A percentile compares a stretch with the other conserved stretches of the same genome.
Evolutionary conservation across 2,797 vertebrate species (phyloP).

Genomic region (Poeciliopsis presidionis): DNA sequence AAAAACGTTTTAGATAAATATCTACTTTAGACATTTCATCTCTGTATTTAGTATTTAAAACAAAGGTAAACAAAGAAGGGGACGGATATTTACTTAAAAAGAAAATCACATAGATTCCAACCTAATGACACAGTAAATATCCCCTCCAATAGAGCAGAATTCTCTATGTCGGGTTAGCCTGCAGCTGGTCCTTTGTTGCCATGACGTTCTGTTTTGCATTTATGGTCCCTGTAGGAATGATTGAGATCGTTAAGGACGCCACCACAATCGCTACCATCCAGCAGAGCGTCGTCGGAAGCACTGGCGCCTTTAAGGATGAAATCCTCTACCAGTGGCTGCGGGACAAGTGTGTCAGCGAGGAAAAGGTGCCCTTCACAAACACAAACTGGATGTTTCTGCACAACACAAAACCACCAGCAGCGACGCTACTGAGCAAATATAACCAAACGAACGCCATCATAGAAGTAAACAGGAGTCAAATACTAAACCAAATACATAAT

Average conservation of each 20-base stretch:
- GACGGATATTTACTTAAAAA: too few relatives aligned
- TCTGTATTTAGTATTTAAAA: not conserved
- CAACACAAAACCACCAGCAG: not conserved
- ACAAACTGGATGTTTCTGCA: not conserved
- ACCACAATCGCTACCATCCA: slow-evolving; percentile 98
- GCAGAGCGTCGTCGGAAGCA: slow-evolving; percentile 97
- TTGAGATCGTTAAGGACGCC: slow-evolving; percentile 97
- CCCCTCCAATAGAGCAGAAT: not conserved
- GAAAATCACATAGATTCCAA: not conserved
- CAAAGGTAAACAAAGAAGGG: not conserved
- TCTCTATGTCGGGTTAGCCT: too few relatives aligned
- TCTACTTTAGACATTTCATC: not conserved
- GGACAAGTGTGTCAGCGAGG: slow-evolving; percentile 93
- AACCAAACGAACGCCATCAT: not conserved
- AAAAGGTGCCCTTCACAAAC: slow-evolving; percentile 83
- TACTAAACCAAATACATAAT: not conserved
- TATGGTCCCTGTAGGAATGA: slow-evolving; percentile 86
- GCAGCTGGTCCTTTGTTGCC: not conserved
- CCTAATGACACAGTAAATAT: not conserved
- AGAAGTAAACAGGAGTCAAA: not conserved
- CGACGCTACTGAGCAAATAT: not conserved
- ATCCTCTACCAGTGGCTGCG: slow-evolving; percentile 94
- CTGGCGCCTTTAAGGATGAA: slow-evolving; percentile 97
- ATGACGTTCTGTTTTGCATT: not conserved
- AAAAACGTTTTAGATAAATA: not conserved